Evolutionary conservation across 2,888 invertebrate species (phyloP).

Genomic region (Chloromyia formosa): DNA sequence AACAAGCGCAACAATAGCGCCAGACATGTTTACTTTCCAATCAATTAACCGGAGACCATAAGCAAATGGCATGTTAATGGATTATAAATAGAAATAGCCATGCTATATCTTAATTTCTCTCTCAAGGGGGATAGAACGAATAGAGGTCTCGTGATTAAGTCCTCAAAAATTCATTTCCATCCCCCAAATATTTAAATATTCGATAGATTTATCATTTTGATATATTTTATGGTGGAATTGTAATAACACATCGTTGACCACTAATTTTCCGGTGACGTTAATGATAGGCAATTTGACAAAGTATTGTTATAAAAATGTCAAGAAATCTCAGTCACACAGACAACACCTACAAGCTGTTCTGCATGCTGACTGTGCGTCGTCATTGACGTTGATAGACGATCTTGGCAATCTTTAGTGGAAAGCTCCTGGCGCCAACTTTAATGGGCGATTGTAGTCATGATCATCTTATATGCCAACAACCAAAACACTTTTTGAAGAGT

Average conservation of each 20-base stretch:
- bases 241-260: neutral
- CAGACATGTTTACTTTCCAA: slow-evolving; percentile 27
- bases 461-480: neutral
- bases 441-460: slow-evolving; percentile 12
- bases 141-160: slow-evolving; percentile 4
- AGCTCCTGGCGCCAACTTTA: slow-evolving; percentile 40
- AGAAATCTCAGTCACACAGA: neutral
- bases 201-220: neutral
- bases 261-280: slow-evolving; percentile 25
- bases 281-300: slow-evolving; percentile 27
- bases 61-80: slow-evolving; percentile 19
- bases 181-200: neutral
- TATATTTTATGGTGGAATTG: neutral
- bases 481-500: slow-evolving; percentile 26
- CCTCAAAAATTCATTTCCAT: neutral
- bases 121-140: neutral
- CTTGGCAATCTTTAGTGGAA: slow-evolving; percentile 6
- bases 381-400: slow-evolving; percentile 41
- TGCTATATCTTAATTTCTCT: neutral
- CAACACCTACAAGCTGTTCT: slow-evolving; percentile 18
- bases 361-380: neutral
- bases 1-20: slow-evolving; percentile 25
- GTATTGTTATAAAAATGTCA: slow-evolving; percentile 35
- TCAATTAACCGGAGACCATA: slow-evolving; percentile 4
- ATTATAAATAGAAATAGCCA: slow-evolving; percentile 18